phyloP scores from a whole-genome alignment of 2,113 vertebrate species.

The Empidonax traillii region DNA sequence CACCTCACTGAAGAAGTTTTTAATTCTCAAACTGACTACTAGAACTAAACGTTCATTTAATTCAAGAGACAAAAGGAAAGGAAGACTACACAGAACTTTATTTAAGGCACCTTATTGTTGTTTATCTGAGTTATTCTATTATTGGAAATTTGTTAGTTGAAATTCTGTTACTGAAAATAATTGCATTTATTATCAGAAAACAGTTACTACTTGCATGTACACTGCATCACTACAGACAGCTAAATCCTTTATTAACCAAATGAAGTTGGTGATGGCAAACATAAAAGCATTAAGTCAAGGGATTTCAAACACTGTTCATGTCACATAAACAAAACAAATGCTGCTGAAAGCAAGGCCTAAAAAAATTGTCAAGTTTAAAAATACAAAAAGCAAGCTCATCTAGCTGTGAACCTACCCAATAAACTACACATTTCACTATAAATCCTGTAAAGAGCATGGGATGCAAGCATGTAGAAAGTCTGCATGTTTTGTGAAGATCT shows the following conservation, averaged over 20 bases:
- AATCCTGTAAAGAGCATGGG: not conserved
- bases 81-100: not conserved
- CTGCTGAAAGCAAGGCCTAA: not conserved
- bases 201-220: not conserved
- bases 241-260: not conserved
- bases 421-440: not conserved
- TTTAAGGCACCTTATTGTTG: not conserved
- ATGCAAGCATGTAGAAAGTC: not conserved
- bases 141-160: not conserved
- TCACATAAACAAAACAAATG: not conserved
- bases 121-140: not conserved
- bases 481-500: not conserved
- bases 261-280: not conserved
- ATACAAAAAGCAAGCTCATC: not conserved
- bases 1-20: not conserved
- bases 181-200: not conserved
- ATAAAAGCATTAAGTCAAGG: not conserved
- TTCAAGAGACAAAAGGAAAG: not conserved
- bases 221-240: not conserved
- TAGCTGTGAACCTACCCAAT: rapidly evolving
- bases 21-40: not conserved
- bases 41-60: not conserved
- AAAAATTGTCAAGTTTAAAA: not conserved
- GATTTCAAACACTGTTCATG: not conserved
- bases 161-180: not conserved